Evolutionary conservation across 64 coral and sea anemone genomes (phyloP).

Genomic region (Actinia tenebrosa): DNA sequence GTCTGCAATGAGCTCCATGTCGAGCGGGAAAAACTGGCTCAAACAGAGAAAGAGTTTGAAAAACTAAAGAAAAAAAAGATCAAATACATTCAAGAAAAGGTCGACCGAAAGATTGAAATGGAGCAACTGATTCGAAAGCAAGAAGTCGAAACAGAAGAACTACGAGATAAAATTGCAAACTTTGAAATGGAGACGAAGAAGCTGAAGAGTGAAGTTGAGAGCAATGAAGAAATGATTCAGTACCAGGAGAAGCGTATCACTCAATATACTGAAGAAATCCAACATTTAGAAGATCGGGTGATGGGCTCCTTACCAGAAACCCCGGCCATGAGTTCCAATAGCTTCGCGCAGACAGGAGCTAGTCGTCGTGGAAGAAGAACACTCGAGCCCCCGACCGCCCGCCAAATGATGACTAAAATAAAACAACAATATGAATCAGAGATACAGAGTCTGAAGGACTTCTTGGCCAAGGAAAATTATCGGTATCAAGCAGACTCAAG

Average conservation of each 20-base stretch:
- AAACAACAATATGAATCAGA: conserved; percentile 85
- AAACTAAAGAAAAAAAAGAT: conserved; percentile 48
- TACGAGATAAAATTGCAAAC: conserved; percentile 56
- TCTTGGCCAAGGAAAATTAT: conserved; percentile 65
- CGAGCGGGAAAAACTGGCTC: conserved; percentile 47
- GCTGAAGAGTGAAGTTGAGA: conserved; percentile 65
- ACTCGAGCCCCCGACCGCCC: conserved; percentile 67
- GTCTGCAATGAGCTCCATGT: conserved; percentile 44
- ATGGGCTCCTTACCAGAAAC: conserved; percentile 51
- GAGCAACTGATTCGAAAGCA: conserved; percentile 52
- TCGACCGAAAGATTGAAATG: conserved; percentile 53
- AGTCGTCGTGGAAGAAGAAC: conserved; percentile 40
- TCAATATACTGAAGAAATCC: conserved; percentile 80
- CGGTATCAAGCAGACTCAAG: conserved; percentile 78
- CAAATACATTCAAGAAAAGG: conserved; percentile 72
- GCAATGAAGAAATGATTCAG: conserved; percentile 96
- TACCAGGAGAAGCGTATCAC: conserved; percentile 81
- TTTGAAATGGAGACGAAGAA: conserved; percentile 72
- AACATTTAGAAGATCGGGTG: conserved; percentile 55
- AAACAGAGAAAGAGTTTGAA: conserved; percentile 49
- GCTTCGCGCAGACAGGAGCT: conserved; percentile 27
- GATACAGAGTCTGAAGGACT: conserved; percentile 75
- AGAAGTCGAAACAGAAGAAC: conserved; percentile 51
- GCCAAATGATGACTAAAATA: conserved; percentile 91
- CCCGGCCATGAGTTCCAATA: conserved; percentile 54